Evolutionary conservation across 2,113 vertebrate species (phyloP), one percentile per base, ranked within the genome.

Genomic region (Lontra canadensis): DNA sequence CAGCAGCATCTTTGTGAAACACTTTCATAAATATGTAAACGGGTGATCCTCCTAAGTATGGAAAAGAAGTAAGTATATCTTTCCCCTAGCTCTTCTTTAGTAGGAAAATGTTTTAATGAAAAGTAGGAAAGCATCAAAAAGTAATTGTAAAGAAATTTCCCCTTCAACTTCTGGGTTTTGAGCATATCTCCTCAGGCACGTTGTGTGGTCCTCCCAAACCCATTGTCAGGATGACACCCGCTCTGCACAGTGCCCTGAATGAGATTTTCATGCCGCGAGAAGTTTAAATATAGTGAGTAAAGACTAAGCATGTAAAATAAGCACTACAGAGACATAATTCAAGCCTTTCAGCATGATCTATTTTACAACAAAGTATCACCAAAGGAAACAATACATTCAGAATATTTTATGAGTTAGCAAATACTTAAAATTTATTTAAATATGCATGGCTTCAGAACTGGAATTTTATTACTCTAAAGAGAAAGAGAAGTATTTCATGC

Each of bases 21-120:
- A 85, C 73, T 98, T 98, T 97, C 97, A 97, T 98, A 98, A 98
- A 98, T 98, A 98, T 97, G 97, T 69, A 98, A 98, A 98, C 94
- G 88, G 57, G 65, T 88, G 76, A 94, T 69, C 47, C 65, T 98
- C 96, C 84, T 90, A 97, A 80, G 20, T 84, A 97, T 92, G 76
- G 69, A 95, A 97, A 97, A 89, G 92, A 95, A 92, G 23, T 61
- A 89, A 2, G 0, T 17, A 55, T 14, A 47, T 18, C 87, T 42
- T 95, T 21, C 47, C 63, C 97, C 83, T 84, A 74, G 90, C 84
- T 98, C 76, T 86, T 96, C 69, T 39, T 86, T 71, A 93, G 59
- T 1, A 0, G 79, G 73, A 96, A 97, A 96, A 94, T 7, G 39
- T 26, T 97, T 98, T 69, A 92, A 42, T 65, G 36, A 92, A 94